Evolutionary conservation across 2,797 vertebrate species (phyloP), one percentile per base, ranked within the genome.

Genomic region (Artibeus jamaicensis): DNA sequence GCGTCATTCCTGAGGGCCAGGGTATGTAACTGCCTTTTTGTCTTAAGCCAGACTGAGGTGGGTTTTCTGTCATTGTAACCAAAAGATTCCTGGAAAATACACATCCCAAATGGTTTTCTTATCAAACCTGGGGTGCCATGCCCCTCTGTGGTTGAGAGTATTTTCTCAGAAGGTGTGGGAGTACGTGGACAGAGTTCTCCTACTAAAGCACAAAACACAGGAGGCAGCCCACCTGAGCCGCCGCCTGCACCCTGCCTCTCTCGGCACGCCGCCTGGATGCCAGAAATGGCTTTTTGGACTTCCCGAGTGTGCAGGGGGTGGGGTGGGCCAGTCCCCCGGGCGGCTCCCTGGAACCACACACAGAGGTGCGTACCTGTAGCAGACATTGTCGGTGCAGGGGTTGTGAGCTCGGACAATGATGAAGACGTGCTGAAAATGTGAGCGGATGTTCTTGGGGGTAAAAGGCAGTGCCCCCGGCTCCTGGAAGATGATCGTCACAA

Each of bases 401-500:
- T 97, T 99, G 98, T 99, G 99, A 62, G 99, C 99, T 0, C 99
- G 98, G 73, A 99, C 99, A 1, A 99, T 99, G 97, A 99, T 99
- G 95, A 99, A 99, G 93, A 99, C 99, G 0, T 99, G 99, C 97
- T 99, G 99, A 98, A 99, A 99, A 97, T 99, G 99, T 0, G 99
- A 99, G 10, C 99, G 99, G 91, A 99, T 98, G 82, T 99, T 99
- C 97, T 99, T 99, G 0, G 99, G 99, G 1, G 99, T 99, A 98
- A 99, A 99, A 5, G 99, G 99, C 93, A 99, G 86, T 0, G 99
- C 99, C 2, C 99, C 99, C 0, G 99, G 99, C 96, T 99, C 99
- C 95, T 99, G 99, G 98, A 99, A 99, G 98, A 99, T 99, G 98
- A 99, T 99, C 82, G 99, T 99, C 97, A 99, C 99, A 5, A 99